A percentile compares a stretch with the other conserved stretches of the same genome.
phyloP scores from a whole-genome alignment of 2,797 vertebrate genomes.

The Lithobates sylvaticus region DNA sequence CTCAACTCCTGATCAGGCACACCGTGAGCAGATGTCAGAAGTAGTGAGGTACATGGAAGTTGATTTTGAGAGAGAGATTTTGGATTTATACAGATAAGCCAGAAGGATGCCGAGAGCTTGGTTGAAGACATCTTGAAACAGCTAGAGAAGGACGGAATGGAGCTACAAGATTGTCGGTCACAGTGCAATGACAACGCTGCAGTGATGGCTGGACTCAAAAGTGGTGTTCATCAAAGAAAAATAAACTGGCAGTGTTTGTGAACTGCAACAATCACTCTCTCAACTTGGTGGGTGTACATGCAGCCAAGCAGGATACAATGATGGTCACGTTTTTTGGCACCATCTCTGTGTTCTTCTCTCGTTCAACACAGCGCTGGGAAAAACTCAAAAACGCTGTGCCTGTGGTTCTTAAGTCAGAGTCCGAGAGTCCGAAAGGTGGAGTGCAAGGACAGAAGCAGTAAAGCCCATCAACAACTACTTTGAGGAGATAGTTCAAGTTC shows the following conservation, averaged over 20 bases:
- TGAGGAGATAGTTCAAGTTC: background rate
- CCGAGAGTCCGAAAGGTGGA: background rate
- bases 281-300: constrained; percentile 19
- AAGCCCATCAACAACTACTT: background rate
- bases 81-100: too few relatives aligned
- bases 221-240: background rate
- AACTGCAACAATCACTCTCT: constrained; percentile 15
- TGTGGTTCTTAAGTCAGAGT: background rate
- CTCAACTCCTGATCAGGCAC: too few relatives aligned
- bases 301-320: too few relatives aligned
- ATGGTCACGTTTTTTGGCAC: background rate
- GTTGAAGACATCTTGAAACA: too few relatives aligned
- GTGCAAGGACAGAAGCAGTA: background rate
- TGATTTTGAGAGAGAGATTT: too few relatives aligned
- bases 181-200: background rate
- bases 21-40: too few relatives aligned
- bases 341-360: background rate
- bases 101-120: too few relatives aligned
- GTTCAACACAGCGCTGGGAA: background rate
- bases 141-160: background rate
- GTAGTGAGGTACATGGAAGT: too few relatives aligned
- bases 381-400: background rate
- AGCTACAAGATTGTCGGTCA: background rate
- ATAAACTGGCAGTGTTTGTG: background rate
- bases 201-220: background rate